phyloP scores from a whole-genome alignment of 2,888 invertebrate species.

The Amblyjoppa proteus region DNA sequence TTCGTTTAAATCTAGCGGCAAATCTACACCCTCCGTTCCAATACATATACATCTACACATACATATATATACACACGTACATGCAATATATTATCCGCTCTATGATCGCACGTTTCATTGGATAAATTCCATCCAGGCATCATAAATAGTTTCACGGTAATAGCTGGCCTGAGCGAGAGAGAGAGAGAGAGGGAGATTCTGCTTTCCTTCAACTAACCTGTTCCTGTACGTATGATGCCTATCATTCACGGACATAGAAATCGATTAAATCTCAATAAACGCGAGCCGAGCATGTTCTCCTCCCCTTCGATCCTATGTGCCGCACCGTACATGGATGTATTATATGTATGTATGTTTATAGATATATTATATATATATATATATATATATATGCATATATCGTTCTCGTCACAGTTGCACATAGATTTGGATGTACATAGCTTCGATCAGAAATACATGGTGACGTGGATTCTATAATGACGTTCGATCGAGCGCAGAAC shows the following conservation, averaged over 20 bases:
- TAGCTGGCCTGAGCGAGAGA: constrained; percentile 23
- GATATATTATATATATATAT: background rate
- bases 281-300: constrained; percentile 29
- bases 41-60: background rate
- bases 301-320: constrained; percentile 25
- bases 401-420: constrained; percentile 54
- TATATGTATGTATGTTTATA: background rate
- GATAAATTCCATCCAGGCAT: constrained; percentile 36
- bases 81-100: background rate
- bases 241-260: constrained; percentile 15
- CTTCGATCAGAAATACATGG: constrained; percentile 45
- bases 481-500: constrained; percentile 53
- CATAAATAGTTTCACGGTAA: constrained; percentile 47
- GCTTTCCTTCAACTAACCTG: constrained; percentile 1
- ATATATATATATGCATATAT: background rate
- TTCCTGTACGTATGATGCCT: background rate
- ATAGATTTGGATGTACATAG: constrained; percentile 14
- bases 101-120: constrained; percentile 25
- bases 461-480: constrained; percentile 54
- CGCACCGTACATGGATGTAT: background rate
- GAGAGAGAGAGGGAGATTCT: background rate
- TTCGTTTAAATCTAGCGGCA: background rate
- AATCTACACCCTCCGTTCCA: constrained; percentile 1
- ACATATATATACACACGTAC: background rate
- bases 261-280: constrained; percentile 46